Conservation (phyloP, 2,113 vertebrate genomes). For the Ibidorhyncha struthersii region DNA sequence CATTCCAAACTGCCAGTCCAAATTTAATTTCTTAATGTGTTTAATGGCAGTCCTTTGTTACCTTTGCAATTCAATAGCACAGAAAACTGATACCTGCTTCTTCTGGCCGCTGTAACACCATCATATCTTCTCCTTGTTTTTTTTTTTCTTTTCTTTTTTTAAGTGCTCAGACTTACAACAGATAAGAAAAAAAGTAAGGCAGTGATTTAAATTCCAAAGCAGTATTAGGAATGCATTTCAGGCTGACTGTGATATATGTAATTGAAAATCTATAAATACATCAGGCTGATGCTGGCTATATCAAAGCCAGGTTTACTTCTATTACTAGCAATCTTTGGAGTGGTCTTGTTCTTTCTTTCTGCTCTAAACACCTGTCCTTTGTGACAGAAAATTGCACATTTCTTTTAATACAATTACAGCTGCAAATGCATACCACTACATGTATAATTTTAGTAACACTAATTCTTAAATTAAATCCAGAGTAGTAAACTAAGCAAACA, state of each 20-base stretch:
- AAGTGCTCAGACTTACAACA: neutral
- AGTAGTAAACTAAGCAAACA: neutral
- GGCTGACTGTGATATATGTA: neutral
- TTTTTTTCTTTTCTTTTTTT: neutral
- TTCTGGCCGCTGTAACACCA: neutral
- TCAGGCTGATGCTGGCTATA: neutral
- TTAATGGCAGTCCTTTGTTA: constrained; percentile 1
- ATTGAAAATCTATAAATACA: constrained; percentile 51
- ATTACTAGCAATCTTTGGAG: neutral
- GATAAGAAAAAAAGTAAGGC: neutral
- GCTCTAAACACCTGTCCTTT: neutral
- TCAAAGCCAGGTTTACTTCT: constrained; percentile 5
- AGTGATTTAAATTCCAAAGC: constrained; percentile 1
- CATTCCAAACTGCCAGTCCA: neutral
- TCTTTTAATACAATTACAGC: neutral
- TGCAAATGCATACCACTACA: neutral
- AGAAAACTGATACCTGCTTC: neutral
- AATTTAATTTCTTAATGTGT: constrained; percentile 50
- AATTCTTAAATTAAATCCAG: neutral
- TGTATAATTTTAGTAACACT: neutral
- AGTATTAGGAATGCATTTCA: neutral
- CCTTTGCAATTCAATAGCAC: neutral
- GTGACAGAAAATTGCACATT: neutral
- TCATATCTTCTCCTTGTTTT: neutral
- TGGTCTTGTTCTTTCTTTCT: neutral